Conservation (phyloP, 2,797 vertebrate species). For the Lutjanus argentimaculatus region DNA sequence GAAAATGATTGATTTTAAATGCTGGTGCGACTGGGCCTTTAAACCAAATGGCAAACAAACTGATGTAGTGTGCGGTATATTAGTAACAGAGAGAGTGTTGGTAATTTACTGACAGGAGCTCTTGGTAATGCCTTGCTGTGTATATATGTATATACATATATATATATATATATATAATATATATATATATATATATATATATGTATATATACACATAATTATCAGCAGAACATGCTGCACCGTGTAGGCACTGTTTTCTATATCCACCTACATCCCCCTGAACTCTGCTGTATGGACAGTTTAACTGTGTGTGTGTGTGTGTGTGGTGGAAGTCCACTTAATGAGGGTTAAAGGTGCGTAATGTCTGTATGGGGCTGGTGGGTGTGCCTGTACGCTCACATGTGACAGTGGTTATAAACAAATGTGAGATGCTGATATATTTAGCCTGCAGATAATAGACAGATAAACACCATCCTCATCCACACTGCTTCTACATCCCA, state of each 20-base stretch:
- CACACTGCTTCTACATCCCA: not conserved
- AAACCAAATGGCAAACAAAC: no score
- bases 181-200: no score
- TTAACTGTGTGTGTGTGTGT: not conserved
- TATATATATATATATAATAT: no score
- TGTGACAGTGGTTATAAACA: not conserved
- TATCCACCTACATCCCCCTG: not conserved
- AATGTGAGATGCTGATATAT: not conserved
- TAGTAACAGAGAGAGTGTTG: no score
- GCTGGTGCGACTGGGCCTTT: no score
- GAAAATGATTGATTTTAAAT: no score
- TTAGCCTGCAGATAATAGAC: not conserved
- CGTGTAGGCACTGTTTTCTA: not conserved
- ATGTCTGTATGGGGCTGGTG: not conserved
- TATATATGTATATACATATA: no score
- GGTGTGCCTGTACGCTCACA: not conserved
- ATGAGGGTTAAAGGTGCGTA: not conserved
- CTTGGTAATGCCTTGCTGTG: no score
- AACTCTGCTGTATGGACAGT: not conserved
- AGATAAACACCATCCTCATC: not conserved
- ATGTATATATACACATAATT: no score
- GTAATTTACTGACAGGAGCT: no score
- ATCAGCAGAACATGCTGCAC: not conserved
- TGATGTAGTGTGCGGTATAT: no score
- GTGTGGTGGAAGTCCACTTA: not conserved